Percentiles rank a stretch among this genome's conserved stretches.
Evolutionary conservation across 2,888 invertebrate genomes (phyloP).

Genomic region (Neoaliturus tenellus): DNA sequence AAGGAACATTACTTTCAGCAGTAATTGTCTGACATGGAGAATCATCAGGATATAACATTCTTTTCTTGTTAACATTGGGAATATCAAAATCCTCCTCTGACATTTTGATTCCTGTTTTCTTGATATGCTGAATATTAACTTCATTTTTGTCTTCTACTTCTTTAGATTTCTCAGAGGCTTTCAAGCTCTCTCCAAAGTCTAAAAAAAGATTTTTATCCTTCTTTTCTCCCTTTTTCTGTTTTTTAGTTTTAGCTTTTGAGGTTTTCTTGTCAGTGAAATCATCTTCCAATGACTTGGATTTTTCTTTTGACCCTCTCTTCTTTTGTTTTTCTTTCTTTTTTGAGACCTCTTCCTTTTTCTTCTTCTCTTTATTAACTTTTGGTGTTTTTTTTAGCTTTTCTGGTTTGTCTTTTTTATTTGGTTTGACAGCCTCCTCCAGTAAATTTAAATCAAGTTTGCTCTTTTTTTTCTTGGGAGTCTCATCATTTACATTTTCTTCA

Average conservation of each 20-base stretch:
- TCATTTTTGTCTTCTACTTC: not conserved
- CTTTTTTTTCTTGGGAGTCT: constrained; percentile 29
- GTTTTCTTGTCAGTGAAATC: not conserved
- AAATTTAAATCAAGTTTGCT: constrained; percentile 40
- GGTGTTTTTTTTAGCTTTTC: constrained; percentile 32
- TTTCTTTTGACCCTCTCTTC: constrained; percentile 32
- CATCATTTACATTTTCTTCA: constrained; percentile 48
- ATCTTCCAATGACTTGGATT: not conserved
- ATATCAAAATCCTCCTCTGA: constrained; percentile 48
- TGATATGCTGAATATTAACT: not conserved
- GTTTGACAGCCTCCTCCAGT: constrained; percentile 12
- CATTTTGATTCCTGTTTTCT: constrained; percentile 34
- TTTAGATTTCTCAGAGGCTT: constrained; percentile 26
- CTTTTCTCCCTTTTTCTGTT: constrained; percentile 46
- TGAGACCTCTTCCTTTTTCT: constrained; percentile 32
- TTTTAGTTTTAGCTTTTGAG: constrained; percentile 38
- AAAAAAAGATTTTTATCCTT: constrained; percentile 47
- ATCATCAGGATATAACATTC: not conserved
- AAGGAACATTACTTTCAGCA: not conserved
- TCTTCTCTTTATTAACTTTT: constrained; percentile 39
- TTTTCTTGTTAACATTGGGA: not conserved
- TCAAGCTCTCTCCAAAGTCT: constrained; percentile 21
- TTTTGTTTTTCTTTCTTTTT: constrained; percentile 5
- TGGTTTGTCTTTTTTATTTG: constrained; percentile 49
- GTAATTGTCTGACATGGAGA: not conserved